Evolutionary conservation across 2,888 invertebrate genomes (phyloP).

Genomic region (Hipparchia semele): DNA sequence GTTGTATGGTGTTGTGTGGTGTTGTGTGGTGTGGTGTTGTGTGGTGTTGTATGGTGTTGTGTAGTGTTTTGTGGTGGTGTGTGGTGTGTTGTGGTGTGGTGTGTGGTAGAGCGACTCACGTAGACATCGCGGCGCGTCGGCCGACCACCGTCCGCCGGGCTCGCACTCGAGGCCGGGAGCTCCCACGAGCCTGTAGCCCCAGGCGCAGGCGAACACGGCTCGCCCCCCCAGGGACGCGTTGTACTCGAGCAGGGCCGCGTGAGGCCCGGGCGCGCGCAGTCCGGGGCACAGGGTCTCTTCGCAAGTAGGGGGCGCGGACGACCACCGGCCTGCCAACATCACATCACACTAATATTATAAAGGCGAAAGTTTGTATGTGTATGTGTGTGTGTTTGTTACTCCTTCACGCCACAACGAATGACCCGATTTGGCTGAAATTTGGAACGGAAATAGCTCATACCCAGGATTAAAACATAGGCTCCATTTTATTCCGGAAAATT

Average conservation of each 20-base stretch:
- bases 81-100: no score
- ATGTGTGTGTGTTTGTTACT: no score
- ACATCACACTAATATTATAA: neutral
- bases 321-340: slow-evolving; percentile 87
- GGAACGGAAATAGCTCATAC: no score
- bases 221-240: slow-evolving; percentile 92
- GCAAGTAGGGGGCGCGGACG: slow-evolving; percentile 88
- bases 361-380: no score
- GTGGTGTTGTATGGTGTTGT: no score
- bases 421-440: no score
- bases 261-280: slow-evolving; percentile 86
- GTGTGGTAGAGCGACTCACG: slow-evolving; percentile 70
- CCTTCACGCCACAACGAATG: no score
- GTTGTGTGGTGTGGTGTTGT: no score
- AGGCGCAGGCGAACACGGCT: slow-evolving; percentile 91
- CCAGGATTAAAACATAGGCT: no score
- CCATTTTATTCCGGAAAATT: no score
- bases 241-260: slow-evolving; percentile 89
- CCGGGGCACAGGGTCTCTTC: slow-evolving; percentile 90
- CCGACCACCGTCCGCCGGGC: slow-evolving; percentile 91
- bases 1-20: no score
- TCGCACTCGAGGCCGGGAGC: slow-evolving; percentile 91
- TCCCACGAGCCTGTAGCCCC: slow-evolving; percentile 91
- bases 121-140: slow-evolving; percentile 88
- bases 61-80: no score